A percentile compares a stretch with the other conserved stretches of the same genome.
Conservation (phyloP, 2,797 vertebrate species). For the Decapterus maruadsi region DNA sequence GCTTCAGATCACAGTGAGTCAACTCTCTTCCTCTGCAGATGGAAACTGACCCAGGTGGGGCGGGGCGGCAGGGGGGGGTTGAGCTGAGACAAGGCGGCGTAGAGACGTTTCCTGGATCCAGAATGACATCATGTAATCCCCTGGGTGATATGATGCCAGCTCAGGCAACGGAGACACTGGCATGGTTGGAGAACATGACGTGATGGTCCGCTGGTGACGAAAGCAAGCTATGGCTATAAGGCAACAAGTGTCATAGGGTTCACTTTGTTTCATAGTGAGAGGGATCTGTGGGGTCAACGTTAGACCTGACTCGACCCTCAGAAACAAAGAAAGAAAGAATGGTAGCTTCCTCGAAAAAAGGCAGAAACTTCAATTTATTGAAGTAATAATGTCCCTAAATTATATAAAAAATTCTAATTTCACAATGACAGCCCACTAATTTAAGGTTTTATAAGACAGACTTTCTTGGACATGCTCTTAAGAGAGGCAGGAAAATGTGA, state of each 20-base stretch:
- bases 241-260: constrained; percentile 29
- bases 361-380: neutral
- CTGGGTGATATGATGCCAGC: constrained; percentile 25
- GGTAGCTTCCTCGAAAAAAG: neutral
- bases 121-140: constrained; percentile 33
- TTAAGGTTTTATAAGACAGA: constrained; percentile 43
- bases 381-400: constrained; percentile 1
- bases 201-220: constrained; percentile 7
- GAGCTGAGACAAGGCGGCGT: constrained; percentile 23
- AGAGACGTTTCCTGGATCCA: constrained; percentile 42
- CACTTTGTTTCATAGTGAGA: constrained; percentile 31
- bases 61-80: neutral
- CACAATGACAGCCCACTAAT: constrained; percentile 39
- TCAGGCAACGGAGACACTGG: constrained; percentile 16
- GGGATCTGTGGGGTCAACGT: neutral
- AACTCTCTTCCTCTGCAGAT: constrained; percentile 17
- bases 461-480: constrained; percentile 51
- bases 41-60: constrained; percentile 32
- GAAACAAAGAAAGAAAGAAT: constrained; percentile 20
- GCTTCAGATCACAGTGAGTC: constrained; percentile 44
- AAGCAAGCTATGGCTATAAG: constrained; percentile 13
- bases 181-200: constrained; percentile 2
- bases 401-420: constrained; percentile 40
- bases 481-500: constrained; percentile 68
- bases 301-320: constrained; percentile 3